phyloP scores from a whole-genome alignment of 2,113 vertebrate species.

The Phaetusa simplex region DNA sequence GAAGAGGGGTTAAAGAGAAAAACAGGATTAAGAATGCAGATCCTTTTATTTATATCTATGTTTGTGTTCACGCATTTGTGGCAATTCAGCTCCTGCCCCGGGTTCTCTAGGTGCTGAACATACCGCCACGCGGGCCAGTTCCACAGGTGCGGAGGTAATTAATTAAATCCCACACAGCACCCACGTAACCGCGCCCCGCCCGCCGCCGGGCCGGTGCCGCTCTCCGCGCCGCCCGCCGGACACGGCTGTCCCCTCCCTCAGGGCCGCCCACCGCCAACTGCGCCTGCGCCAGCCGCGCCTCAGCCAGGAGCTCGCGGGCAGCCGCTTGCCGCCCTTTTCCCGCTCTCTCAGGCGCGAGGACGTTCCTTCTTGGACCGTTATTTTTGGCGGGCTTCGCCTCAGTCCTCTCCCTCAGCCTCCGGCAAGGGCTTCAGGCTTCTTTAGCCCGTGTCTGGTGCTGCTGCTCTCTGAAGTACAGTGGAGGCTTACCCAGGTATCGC shows the following conservation, averaged over 20 bases:
- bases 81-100: not conserved
- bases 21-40: rapidly evolving
- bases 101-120: rapidly evolving
- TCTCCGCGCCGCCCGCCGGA: too few species aligned
- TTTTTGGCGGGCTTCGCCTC: not conserved
- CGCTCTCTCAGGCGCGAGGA: not conserved
- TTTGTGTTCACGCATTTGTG: not conserved
- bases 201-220: not conserved
- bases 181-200: rapidly evolving
- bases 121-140: not conserved
- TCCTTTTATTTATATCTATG: not conserved
- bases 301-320: rapidly evolving
- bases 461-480: rapidly evolving
- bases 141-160: rapidly evolving
- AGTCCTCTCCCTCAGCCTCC: rapidly evolving
- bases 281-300: not conserved
- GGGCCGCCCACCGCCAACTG: not conserved
- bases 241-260: not conserved
- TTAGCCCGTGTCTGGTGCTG: not conserved
- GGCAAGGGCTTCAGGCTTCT: rapidly evolving
- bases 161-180: not conserved
- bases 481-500: not conserved
- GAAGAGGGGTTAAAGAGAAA: rapidly evolving
- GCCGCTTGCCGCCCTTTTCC: not conserved
- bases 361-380: rapidly evolving